Conservation (phyloP, 2,797 vertebrate genomes). For the Schizothorax lantsangensis region DNA sequence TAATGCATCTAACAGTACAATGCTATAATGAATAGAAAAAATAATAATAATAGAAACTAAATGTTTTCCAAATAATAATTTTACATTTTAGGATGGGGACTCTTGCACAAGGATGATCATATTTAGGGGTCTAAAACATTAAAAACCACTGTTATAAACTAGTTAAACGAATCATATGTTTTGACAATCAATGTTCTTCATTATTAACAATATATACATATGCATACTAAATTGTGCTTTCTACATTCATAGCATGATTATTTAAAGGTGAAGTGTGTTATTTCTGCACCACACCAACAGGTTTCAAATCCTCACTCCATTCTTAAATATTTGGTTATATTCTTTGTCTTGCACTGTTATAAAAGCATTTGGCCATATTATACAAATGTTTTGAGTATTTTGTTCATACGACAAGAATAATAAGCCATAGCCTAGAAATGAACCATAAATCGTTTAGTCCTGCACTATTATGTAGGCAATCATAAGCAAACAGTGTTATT, state of each 20-base stretch:
- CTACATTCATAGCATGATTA: neutral
- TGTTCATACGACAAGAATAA: neutral
- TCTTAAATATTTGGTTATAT: neutral
- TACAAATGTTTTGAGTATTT: neutral
- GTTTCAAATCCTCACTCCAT: neutral
- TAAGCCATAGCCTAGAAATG: neutral
- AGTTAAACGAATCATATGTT: neutral
- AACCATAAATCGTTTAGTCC: constrained; percentile 37
- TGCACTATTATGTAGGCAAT: constrained; percentile 5
- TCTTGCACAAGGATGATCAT: neutral
- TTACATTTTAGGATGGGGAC: neutral
- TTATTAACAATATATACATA: neutral
- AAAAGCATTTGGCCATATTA: neutral
- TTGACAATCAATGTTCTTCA: neutral
- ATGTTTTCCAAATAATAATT: neutral
- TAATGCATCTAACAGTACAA: no score
- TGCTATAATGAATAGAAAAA: neutral
- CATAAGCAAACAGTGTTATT: constrained; percentile 23
- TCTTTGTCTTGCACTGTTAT: neutral
- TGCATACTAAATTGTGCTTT: neutral
- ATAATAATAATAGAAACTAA: neutral
- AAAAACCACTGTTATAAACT: neutral
- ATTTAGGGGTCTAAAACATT: neutral
- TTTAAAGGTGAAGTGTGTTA: neutral
- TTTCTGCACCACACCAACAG: neutral